Percentiles rank a stretch among this genome's conserved stretches.
Evolutionary conservation across 2,113 vertebrate genomes (phyloP).

Genomic region (Campylorhamphus procurvoides): DNA sequence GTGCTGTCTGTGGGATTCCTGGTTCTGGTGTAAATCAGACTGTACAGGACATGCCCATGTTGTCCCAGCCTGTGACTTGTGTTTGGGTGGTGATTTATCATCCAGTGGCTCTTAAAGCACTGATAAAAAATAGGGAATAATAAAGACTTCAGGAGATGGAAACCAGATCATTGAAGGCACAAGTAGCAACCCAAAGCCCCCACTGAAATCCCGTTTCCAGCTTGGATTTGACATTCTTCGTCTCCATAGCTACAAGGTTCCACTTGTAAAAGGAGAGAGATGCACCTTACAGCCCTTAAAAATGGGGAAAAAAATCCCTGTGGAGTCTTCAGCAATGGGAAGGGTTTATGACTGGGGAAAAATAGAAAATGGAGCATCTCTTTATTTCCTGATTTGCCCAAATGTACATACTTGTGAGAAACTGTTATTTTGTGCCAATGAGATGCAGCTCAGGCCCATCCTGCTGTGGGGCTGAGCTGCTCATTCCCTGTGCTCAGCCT

Average conservation of each 20-base stretch:
- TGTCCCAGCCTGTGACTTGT: background rate
- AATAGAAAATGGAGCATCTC: background rate
- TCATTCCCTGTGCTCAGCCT: background rate
- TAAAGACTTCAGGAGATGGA: background rate
- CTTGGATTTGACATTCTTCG: conserved; percentile 51
- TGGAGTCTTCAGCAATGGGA: background rate
- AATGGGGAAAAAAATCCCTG: background rate
- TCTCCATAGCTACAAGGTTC: conserved; percentile 73
- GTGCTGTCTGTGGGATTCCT: background rate
- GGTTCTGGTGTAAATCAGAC: background rate
- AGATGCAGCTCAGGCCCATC: background rate
- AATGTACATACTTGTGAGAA: background rate
- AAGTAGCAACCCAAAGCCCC: background rate
- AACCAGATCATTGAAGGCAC: background rate
- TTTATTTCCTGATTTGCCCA: background rate
- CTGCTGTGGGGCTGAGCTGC: accelerated
- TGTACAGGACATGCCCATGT: accelerated
- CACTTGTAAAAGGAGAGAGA: conserved; percentile 46
- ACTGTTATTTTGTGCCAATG: background rate
- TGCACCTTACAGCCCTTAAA: background rate
- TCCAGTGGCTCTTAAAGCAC: background rate
- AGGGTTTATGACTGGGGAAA: background rate
- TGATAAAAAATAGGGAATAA: background rate
- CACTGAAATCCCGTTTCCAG: conserved; percentile 36
- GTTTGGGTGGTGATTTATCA: accelerated